Base-by-base conservation (phyloP, 2,113 vertebrate genomes). In the Poecile atricapillus region DNA sequence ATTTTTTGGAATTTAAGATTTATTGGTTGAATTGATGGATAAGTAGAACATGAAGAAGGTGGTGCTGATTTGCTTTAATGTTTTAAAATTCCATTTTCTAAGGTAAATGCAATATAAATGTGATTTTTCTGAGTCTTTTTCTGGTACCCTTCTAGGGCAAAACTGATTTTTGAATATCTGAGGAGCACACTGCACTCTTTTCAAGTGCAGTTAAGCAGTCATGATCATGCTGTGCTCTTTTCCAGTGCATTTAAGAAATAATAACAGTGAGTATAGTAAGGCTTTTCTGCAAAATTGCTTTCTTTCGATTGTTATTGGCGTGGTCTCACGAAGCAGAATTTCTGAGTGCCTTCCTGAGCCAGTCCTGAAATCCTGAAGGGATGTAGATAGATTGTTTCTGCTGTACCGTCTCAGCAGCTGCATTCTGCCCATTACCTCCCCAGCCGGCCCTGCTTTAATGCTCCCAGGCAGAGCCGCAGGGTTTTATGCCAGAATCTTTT, bases 311-410 rank as follows among this genome's bases (percentile, higher is more conserved):
- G 49, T 78, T 77, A 47, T 13, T 39, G 67, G 35, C 11, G 1
- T 2, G 12, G 47, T 39, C 47, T n/a, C 2, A 1, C 3, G 0
- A 50, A 24, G 23, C 19, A 2, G 20, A 0, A 0, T 64, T 80
- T 62, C 49, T 44, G 11, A 63, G 59, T 59, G 31, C 80, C 58
- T 71, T 55, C 83, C 77, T 28, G 56, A 82, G 68, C 68, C 58
- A n/a, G 9, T 39, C 63, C 59, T 69, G 43, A 63, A 59, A n/a
- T 43, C 71, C 69, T 37, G 15, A 2, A 2, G 46, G 70, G 75
- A 33, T 9, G 8, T 13, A 85, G 87, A 87, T 27, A 90, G 82
- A 9, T 80, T 17, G 13, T 64, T 83, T 67, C 33, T 89, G 77
- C 90, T 89, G 37, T 83, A 63, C 33, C 35, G 28, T 70, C 73